These are phyloP conservation scores for Gari tellinella DNA, from an alignment of 2,888 invertebrate species.

Conservation along the genomic window DNA sequence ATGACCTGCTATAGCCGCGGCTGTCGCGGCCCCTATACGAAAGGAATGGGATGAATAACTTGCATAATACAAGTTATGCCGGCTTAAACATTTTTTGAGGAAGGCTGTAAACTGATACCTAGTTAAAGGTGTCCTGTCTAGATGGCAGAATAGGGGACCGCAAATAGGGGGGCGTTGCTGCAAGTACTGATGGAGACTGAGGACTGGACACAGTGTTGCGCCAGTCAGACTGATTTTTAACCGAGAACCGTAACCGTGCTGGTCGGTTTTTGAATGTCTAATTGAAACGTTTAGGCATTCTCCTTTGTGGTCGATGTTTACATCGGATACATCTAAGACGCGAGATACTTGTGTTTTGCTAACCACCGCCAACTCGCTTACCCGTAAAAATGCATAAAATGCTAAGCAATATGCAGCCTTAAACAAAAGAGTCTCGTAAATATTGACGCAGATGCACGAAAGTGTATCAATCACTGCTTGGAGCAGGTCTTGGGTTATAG, in stretches of 20 bases:
- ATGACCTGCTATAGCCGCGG: slow-evolving; percentile 13
- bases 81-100: too few species aligned
- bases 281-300: too few species aligned
- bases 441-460: slow-evolving; percentile 15
- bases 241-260: slow-evolving; percentile 14
- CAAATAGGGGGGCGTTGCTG: neutral
- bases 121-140: slow-evolving; percentile 26
- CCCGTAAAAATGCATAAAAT: slow-evolving; percentile 34
- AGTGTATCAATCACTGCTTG: neutral
- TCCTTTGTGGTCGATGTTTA: too few species aligned
- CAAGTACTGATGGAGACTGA: slow-evolving; percentile 5
- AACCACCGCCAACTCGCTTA: too few species aligned
- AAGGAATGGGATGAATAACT: too few species aligned
- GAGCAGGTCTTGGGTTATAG: neutral
- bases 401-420: slow-evolving; percentile 32
- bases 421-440: slow-evolving; percentile 28
- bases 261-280: slow-evolving; percentile 40
- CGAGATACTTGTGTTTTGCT: too few species aligned
- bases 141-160: slow-evolving; percentile 36
- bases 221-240: neutral
- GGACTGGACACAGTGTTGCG: slow-evolving; percentile 13
- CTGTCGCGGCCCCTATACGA: slow-evolving; percentile 31
- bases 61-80: too few species aligned
- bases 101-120: slow-evolving; percentile 49
- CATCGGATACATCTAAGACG: too few species aligned